Evolutionary conservation across 37 sponge, comb jelly and placozoan species (phyloP).

Genomic region (Diacarnus erythraeanus): DNA sequence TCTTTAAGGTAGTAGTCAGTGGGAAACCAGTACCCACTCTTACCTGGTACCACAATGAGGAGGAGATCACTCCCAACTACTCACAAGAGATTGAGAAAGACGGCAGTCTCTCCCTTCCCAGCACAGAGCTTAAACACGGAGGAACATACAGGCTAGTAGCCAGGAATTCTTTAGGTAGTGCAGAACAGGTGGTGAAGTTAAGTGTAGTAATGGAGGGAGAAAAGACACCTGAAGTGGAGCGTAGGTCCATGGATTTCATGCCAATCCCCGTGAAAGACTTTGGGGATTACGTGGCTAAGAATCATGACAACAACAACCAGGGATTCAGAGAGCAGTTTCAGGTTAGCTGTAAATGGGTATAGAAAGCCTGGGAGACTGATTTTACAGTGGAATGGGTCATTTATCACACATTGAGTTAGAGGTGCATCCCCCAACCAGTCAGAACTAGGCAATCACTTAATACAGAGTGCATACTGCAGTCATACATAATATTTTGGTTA

Average conservation of each 20-base stretch:
- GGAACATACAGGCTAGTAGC: constrained; percentile 22
- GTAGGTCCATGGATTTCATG: constrained; percentile 1
- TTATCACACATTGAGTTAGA: too few relatives aligned
- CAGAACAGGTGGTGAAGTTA: constrained; percentile 9
- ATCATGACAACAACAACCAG: constrained; percentile 17
- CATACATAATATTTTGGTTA: too few relatives aligned
- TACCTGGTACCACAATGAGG: constrained; percentile 15
- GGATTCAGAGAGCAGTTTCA: constrained; percentile 21
- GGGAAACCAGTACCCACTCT: constrained; percentile 26
- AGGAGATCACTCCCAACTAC: constrained; percentile 2
- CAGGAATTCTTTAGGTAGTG: constrained; percentile 31
- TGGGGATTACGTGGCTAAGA: constrained; percentile 26
- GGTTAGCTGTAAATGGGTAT: constrained; percentile 8
- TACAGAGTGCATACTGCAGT: too few relatives aligned
- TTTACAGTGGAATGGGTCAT: too few relatives aligned
- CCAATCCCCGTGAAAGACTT: constrained; percentile 11
- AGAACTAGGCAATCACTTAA: too few relatives aligned
- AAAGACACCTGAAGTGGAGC: background rate
- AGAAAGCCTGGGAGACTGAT: too few relatives aligned
- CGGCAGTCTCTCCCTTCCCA: constrained; percentile 11
- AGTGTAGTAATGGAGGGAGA: constrained; percentile 4
- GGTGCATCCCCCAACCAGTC: too few relatives aligned
- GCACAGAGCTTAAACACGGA: constrained; percentile 10
- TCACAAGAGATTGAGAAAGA: constrained; percentile 6
- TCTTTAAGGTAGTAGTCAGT: constrained; percentile 20